Percentiles rank a stretch among this genome's conserved stretches.
phyloP scores from a whole-genome alignment of 2,113 vertebrate species.

The Pionites leucogaster region DNA sequence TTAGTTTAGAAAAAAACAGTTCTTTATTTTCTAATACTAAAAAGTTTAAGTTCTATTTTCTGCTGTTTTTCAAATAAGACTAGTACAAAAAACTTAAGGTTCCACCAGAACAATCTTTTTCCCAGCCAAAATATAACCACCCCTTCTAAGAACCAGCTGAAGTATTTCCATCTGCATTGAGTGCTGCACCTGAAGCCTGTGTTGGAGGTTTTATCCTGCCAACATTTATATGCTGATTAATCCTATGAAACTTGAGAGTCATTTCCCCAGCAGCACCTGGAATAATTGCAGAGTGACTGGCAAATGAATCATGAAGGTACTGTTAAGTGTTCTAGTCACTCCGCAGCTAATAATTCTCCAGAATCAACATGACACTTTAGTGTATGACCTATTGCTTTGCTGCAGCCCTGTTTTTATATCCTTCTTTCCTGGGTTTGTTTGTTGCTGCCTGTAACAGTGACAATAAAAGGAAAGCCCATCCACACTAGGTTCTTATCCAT shows the following conservation, averaged over 20 bases:
- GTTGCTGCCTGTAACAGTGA: constrained; percentile 67
- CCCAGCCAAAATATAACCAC: constrained; percentile 42
- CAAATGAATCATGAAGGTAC: constrained; percentile 73
- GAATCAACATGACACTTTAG: constrained; percentile 59
- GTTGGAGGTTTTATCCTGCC: constrained; percentile 67
- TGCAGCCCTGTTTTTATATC: constrained; percentile 59
- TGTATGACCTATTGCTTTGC: constrained; percentile 73
- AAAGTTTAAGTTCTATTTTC: not conserved
- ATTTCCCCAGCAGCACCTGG: constrained; percentile 79
- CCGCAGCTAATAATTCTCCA: constrained; percentile 70
- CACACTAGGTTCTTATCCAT: constrained; percentile 56
- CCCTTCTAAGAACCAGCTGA: constrained; percentile 33
- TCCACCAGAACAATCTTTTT: not conserved
- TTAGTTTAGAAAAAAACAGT: not conserved
- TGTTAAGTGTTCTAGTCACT: constrained; percentile 74
- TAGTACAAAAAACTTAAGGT: constrained; percentile 1
- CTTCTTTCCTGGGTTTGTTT: constrained; percentile 62
- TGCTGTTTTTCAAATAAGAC: not conserved
- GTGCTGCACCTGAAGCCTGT: constrained; percentile 69
- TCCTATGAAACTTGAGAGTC: constrained; percentile 75
- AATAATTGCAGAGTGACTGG: constrained; percentile 82
- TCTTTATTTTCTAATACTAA: not conserved
- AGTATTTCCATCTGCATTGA: constrained; percentile 68
- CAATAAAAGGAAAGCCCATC: constrained; percentile 71
- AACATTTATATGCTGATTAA: constrained; percentile 77